phyloP scores from a whole-genome alignment of 2,797 vertebrate genomes.

The Megaceryle alcyon region DNA sequence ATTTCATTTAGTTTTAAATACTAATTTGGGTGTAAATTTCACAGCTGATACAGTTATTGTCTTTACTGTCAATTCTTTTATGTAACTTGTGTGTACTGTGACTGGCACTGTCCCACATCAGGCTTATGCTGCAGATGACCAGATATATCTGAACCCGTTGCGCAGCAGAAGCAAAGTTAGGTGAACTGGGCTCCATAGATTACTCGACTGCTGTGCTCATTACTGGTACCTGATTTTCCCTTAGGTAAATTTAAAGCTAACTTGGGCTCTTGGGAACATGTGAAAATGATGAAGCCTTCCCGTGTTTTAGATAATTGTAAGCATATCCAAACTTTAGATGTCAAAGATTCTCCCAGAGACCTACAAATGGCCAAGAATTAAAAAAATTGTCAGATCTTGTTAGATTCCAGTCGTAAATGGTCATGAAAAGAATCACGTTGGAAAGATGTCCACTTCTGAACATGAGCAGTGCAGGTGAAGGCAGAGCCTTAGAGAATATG shows the following conservation, averaged over 20 bases:
- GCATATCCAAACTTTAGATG: neutral
- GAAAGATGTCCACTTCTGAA: neutral
- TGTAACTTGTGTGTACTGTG: neutral
- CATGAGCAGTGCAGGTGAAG: neutral
- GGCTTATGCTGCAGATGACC: neutral
- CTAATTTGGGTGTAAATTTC: neutral
- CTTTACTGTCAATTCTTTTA: neutral
- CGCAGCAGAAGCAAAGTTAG: neutral
- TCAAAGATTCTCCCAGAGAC: neutral
- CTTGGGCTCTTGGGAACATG: neutral
- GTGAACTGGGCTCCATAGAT: neutral
- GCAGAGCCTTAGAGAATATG: neutral
- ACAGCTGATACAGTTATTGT: neutral
- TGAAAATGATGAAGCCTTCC: neutral
- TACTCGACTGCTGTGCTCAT: rapidly evolving
- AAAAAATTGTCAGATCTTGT: neutral
- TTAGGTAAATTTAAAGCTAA: neutral
- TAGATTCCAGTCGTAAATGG: neutral
- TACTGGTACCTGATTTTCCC: neutral
- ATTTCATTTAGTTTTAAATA: neutral
- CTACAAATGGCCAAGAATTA: neutral
- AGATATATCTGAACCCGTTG: neutral
- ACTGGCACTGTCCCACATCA: neutral
- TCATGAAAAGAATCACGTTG: neutral
- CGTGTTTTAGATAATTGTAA: neutral